Base-by-base conservation (phyloP, 2,888 invertebrate species). In the Cancer borealis region DNA sequence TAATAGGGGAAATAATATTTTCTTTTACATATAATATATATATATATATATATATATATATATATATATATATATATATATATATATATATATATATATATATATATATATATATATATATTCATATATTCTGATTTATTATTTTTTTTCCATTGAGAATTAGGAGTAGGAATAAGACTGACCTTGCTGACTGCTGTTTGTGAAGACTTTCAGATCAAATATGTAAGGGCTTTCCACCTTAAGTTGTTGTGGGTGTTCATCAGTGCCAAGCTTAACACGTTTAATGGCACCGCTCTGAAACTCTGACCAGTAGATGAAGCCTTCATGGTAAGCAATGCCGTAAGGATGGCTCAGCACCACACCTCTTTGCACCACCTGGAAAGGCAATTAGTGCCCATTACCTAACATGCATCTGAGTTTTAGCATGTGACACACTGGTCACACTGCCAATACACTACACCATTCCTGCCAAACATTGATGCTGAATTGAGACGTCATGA, bases 251-350 rank as follows among this genome's bases (percentile, higher is more conserved):
- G 91, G 96, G 79, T 97, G 96, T 93, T 97, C 96, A n/a, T 96
- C 96, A 73, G 96, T 96, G 8, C 96, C 96, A 21, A 97, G 96
- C 96, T 97, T 97, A 91, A 97, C 97, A 14, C 97, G 96, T 96
- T 97, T 97, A 0, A 97, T 97, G 3, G 97, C 97, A 93, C 98
- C 98, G 96, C 97, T 97, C 96, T 97, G 97, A 96, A 97, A 97
- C 96, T 98, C 98, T 96, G 97, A 97, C 97, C 98, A 98, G 96
- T 97, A 97, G 79, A 98, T 96, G 92, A 97, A 97, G 84, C 97
- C 97, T 95, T 97, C 97, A 96, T 97, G 97, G 93, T 97, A 97
- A 14, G 97, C 97, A 91, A 98, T 97, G 0, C 98, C 98, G 96
- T 97, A 98, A 0, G 98, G 98, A 96, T 97, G 97, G 92, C 97